Conservation (phyloP, 2,797 vertebrate species). For the Labeo calbasu region DNA sequence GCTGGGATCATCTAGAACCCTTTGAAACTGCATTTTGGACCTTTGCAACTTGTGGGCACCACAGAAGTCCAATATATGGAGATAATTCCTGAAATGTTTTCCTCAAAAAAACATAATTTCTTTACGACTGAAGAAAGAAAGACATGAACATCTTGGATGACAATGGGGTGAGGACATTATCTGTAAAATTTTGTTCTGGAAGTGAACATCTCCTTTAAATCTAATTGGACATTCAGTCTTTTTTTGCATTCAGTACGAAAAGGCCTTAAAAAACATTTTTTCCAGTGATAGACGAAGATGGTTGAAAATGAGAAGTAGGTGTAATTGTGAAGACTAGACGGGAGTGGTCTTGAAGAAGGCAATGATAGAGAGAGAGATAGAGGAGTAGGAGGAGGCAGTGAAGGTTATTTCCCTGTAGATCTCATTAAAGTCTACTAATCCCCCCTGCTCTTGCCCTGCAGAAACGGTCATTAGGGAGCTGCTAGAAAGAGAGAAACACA, state of each 20-base stretch:
- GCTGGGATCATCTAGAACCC: no score
- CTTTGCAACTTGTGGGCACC: no score
- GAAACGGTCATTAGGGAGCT: slow-evolving; percentile 63
- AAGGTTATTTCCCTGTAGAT: slow-evolving; percentile 72
- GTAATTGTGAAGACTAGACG: background rate
- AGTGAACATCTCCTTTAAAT: no score
- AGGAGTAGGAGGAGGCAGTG: slow-evolving; percentile 19
- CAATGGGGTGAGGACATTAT: no score
- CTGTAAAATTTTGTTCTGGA: no score
- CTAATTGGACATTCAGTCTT: no score
- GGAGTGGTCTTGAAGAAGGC: slow-evolving; percentile 29
- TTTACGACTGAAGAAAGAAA: no score
- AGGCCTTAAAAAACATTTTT: background rate
- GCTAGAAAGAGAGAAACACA: slow-evolving; percentile 14
- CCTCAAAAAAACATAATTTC: no score
- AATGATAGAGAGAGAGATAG: slow-evolving; percentile 43
- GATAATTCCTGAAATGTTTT: no score
- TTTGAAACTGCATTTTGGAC: no score
- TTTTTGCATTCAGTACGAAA: background rate
- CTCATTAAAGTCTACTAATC: slow-evolving; percentile 74
- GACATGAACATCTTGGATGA: no score
- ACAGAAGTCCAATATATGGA: no score
- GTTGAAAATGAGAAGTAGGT: slow-evolving; percentile 5
- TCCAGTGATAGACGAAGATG: slow-evolving; percentile 19
- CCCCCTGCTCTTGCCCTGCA: slow-evolving; percentile 64